Evolutionary conservation across 2,113 vertebrate species (phyloP).

Genomic region (Myotis davidii): DNA sequence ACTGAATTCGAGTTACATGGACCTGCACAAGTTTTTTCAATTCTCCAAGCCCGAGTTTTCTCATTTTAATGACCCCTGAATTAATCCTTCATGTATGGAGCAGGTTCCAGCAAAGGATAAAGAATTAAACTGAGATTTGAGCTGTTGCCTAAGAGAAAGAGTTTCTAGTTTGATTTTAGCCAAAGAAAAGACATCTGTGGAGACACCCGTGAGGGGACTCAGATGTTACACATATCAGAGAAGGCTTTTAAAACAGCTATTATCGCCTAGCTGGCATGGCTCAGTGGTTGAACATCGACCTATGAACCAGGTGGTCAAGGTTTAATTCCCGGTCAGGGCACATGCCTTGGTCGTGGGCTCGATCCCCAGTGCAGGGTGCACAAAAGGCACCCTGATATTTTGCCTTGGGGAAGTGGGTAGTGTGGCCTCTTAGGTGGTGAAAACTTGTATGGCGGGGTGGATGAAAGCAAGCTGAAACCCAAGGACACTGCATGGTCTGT

Average conservation of each 20-base stretch:
- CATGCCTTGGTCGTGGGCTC: no score
- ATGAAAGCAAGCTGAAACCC: not conserved
- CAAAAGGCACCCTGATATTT: no score
- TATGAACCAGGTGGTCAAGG: no score
- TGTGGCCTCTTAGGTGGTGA: no score
- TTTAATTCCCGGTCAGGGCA: no score
- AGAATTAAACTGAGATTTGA: not conserved
- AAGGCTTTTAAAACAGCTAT: not conserved
- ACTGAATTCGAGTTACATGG: not conserved
- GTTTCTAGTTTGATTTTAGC: not conserved
- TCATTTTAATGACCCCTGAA: not conserved
- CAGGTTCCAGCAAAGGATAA: not conserved
- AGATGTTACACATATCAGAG: not conserved
- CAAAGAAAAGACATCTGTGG: not conserved
- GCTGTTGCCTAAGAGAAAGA: not conserved
- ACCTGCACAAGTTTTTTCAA: not conserved
- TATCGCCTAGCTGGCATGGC: not conserved
- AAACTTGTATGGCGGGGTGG: no score
- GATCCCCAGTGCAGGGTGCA: no score
- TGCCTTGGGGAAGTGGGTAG: no score
- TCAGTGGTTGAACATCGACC: no score
- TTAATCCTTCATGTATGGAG: not conserved
- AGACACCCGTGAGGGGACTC: not conserved
- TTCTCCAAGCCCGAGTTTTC: not conserved
- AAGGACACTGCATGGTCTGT: not conserved